Evolutionary conservation across 1,140 invertebrate genomes (phyloP).

Genomic region (Cecropterus lyciades): DNA sequence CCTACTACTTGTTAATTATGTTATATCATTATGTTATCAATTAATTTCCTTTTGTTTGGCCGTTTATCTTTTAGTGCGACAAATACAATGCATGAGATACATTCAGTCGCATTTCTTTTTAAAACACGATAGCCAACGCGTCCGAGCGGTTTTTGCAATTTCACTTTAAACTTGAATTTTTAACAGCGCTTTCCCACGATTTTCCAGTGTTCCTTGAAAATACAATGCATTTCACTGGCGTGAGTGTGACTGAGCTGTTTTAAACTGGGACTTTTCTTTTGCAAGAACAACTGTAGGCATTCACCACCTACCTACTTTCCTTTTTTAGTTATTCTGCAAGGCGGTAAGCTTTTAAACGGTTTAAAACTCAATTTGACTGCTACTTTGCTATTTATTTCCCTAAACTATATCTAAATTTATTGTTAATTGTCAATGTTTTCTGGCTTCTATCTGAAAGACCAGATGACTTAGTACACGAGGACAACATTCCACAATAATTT

Average conservation of each 20-base stretch:
- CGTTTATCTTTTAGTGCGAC: not conserved
- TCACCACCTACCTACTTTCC: not conserved
- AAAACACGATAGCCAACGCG: not conserved
- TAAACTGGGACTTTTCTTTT: slow-evolving; percentile 1
- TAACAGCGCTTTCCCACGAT: slow-evolving; percentile 1
- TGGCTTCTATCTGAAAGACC: too few relatives aligned
- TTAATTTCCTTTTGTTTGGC: too few relatives aligned
- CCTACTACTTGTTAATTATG: too few relatives aligned
- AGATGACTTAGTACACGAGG: too few relatives aligned
- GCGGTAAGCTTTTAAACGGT: not conserved
- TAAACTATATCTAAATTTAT: too few relatives aligned
- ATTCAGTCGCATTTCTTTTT: not conserved
- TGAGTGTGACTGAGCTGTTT: not conserved
- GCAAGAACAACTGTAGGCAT: slow-evolving; percentile 1
- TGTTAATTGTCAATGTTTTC: too few relatives aligned
- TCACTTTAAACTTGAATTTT: slow-evolving; percentile 1
- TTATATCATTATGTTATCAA: too few relatives aligned
- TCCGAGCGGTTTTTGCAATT: slow-evolving; percentile 1
- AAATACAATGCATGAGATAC: not conserved
- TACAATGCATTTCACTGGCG: not conserved
- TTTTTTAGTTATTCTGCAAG: not conserved
- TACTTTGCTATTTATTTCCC: not conserved
- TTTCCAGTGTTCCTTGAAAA: slow-evolving; percentile 3
- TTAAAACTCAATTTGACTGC: too few relatives aligned
- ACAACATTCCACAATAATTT: too few relatives aligned